Evolutionary conservation across 2,888 invertebrate genomes (phyloP), one percentile per base, ranked within the genome.

Genomic region (Lithophane semibrunnea): DNA sequence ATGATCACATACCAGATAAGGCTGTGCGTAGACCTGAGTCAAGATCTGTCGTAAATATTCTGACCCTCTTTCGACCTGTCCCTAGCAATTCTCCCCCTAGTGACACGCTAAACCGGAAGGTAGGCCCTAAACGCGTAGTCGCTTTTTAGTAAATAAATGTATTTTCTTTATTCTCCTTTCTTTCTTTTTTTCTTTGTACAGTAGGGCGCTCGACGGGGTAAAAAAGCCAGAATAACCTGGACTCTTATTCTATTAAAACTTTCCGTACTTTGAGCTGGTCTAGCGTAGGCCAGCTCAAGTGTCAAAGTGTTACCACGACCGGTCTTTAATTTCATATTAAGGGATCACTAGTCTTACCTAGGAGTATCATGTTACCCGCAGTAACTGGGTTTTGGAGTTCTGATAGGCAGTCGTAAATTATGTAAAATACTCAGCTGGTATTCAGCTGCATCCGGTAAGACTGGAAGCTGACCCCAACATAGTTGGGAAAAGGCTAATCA

Each of bases 1-100:
- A 74, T 69, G 68, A 60, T 61, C 66, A 47, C 44, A 64, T 79
- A 52, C 24, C 29, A 24, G 9, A 77, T 77, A 71, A 79, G 16
- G 64, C 29, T 65, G 16, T 13, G 56, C 3, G 13, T 42, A 82
- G 16, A 82, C 29, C 7, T 21, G 21, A 47, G 13, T 9, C 3
- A 24, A 37, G 5, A 37, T 58, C 37, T 60, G 2, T 0, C 29
- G 1, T 2, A 21, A 56, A 54, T 9, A 13, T 56, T 56, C 2
- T 21, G 13, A 16, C 0, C 2, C 21, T 12, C 7, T 24, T 66
- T 18, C 18, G 2, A 12, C 12, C 24, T 67, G 29, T 29, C 29
- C 13, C 13, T 24, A 29, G 18, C 7, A 8, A 10, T 24, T 18
- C 12, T 24, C 2, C 10, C 9, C 10, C 10, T 65, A 44, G 3